phyloP scores from a whole-genome alignment of 2,113 vertebrate genomes.

The Alethe diademata region DNA sequence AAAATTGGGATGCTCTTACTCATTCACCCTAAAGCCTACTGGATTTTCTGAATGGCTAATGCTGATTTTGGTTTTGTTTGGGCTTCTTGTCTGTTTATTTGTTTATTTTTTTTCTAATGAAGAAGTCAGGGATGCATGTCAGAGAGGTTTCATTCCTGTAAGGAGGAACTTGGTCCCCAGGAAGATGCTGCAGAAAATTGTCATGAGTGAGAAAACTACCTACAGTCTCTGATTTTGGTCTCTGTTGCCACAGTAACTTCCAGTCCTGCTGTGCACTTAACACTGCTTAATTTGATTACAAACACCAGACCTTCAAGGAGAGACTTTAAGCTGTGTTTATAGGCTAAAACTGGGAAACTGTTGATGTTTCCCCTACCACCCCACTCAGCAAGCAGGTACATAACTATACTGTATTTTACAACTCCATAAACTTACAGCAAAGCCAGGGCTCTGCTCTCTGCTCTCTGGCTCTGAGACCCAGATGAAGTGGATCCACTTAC shows the following conservation, averaged over 20 bases:
- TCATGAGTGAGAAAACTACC: not conserved
- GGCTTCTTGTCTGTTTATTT: not conserved
- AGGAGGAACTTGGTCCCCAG: not conserved
- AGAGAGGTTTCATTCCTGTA: not conserved
- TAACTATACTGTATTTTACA: not conserved
- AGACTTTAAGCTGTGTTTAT: not conserved
- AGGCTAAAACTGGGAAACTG: not conserved
- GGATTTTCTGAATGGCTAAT: not conserved
- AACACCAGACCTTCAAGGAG: not conserved
- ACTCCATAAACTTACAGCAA: not conserved
- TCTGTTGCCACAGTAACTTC: not conserved
- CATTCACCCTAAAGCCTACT: not conserved
- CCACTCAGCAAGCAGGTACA: not conserved
- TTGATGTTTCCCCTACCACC: not conserved
- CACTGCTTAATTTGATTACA: not conserved
- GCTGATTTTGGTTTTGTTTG: not conserved
- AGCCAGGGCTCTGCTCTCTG: not conserved
- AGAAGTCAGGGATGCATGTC: not conserved
- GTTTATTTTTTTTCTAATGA: not conserved
- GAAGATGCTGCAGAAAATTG: not conserved
- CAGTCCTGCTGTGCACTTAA: not conserved
- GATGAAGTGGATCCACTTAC: not conserved
- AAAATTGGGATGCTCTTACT: not conserved
- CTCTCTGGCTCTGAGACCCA: not conserved
- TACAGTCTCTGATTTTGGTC: not conserved